A percentile compares a stretch with the other conserved stretches of the same genome.
These are phyloP conservation scores for Enteromius unitaeniatus DNA, from an alignment of 2,797 vertebrate species.

Conservation along the genomic window DNA sequence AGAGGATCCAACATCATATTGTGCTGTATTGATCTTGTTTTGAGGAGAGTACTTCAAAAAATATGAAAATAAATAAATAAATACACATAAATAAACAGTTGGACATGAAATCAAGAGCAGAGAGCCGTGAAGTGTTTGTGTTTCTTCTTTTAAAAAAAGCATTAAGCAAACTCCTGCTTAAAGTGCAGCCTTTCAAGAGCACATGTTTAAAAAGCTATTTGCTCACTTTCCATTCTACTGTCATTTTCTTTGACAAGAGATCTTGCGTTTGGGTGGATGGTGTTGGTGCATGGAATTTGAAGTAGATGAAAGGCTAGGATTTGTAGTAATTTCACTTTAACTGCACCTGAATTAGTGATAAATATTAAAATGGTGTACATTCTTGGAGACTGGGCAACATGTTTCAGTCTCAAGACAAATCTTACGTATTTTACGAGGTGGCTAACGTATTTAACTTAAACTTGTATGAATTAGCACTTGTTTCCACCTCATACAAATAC, in stretches of 20 bases:
- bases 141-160: slow-evolving; percentile 5
- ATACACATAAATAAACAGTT: background rate
- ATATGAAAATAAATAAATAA: background rate
- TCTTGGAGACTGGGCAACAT: background rate
- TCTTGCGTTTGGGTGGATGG: background rate
- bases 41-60: background rate
- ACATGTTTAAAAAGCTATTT: slow-evolving; percentile 3
- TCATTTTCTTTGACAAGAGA: background rate
- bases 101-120: slow-evolving; percentile 2
- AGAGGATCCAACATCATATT: background rate
- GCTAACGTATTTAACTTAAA: too few species aligned
- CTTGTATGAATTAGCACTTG: too few species aligned
- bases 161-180: background rate
- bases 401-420: too few species aligned
- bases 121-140: background rate
- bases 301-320: background rate
- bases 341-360: background rate
- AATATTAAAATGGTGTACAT: background rate
- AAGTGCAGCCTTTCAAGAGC: background rate
- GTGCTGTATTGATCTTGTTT: slow-evolving; percentile 18
- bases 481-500: too few species aligned
- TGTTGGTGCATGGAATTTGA: background rate
- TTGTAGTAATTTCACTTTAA: background rate
- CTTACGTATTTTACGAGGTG: too few species aligned
- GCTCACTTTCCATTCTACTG: background rate